phyloP scores from a whole-genome alignment of 1,140 invertebrate species.

The Leguminivora glycinivorella region DNA sequence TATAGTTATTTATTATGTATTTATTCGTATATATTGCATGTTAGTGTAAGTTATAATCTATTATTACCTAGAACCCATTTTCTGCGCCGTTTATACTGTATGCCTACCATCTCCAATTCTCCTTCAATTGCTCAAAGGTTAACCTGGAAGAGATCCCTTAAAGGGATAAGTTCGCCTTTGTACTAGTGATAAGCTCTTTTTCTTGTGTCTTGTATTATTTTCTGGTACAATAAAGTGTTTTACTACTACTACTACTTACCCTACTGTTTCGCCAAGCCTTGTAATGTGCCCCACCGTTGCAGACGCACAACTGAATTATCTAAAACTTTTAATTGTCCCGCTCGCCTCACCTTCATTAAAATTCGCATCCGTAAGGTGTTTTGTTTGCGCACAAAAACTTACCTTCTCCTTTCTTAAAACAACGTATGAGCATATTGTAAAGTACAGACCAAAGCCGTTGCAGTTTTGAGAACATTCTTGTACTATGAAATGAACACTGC shows the following conservation, averaged over 20 bases:
- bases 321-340: conserved; percentile 48
- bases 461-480: background rate
- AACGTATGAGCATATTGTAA: background rate
- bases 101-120: too few relatives aligned
- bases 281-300: conserved; percentile 30
- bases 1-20: too few relatives aligned
- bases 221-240: background rate
- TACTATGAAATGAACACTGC: background rate
- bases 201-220: too few relatives aligned
- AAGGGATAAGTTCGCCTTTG: too few relatives aligned
- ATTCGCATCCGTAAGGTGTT: conserved; percentile 40
- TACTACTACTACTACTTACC: background rate
- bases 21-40: too few relatives aligned
- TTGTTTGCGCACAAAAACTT: conserved; percentile 42
- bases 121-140: too few relatives aligned
- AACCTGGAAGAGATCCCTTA: too few relatives aligned
- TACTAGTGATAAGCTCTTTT: too few relatives aligned
- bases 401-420: background rate
- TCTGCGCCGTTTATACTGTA: too few relatives aligned
- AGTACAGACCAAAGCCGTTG: background rate
- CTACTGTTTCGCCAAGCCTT: background rate
- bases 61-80: too few relatives aligned
- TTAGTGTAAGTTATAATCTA: too few relatives aligned
- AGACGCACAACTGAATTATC: conserved; percentile 44
- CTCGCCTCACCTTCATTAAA: conserved; percentile 46